phyloP scores from a whole-genome alignment of 2,888 invertebrate genomes.

The Taphrorychus bicolor region DNA sequence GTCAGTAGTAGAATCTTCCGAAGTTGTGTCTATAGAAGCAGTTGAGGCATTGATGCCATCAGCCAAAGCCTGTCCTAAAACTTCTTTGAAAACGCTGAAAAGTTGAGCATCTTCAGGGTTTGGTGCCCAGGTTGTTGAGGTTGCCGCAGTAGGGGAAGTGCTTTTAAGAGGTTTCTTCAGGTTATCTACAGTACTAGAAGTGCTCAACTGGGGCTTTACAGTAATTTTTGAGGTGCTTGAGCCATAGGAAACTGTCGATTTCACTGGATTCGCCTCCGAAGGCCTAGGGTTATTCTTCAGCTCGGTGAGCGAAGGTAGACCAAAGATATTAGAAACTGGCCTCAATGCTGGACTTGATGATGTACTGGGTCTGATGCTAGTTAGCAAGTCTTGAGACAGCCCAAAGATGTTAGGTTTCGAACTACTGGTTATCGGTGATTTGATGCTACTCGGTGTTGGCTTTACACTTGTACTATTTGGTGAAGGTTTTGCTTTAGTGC shows the following conservation, averaged over 20 bases:
- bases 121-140: conserved; percentile 24
- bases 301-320: background rate
- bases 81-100: conserved; percentile 27
- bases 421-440: too few relatives aligned
- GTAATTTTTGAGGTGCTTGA: conserved; percentile 15
- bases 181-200: conserved; percentile 17
- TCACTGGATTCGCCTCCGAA: conserved; percentile 1
- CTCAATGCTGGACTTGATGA: background rate
- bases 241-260: conserved; percentile 3
- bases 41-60: background rate
- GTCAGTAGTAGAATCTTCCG: conserved; percentile 15
- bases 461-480: too few relatives aligned
- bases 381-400: background rate
- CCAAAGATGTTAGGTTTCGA: conserved; percentile 19
- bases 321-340: background rate
- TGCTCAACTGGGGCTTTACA: conserved; percentile 23
- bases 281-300: background rate
- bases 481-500: background rate
- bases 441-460: too few relatives aligned
- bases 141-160: background rate
- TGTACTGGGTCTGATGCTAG: background rate
- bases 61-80: conserved; percentile 10
- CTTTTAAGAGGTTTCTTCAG: background rate
- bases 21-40: background rate
- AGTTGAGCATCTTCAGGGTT: conserved; percentile 14